phyloP scores from a whole-genome alignment of 2,888 invertebrate genomes.

The Hirtodrosophila duncani region DNA sequence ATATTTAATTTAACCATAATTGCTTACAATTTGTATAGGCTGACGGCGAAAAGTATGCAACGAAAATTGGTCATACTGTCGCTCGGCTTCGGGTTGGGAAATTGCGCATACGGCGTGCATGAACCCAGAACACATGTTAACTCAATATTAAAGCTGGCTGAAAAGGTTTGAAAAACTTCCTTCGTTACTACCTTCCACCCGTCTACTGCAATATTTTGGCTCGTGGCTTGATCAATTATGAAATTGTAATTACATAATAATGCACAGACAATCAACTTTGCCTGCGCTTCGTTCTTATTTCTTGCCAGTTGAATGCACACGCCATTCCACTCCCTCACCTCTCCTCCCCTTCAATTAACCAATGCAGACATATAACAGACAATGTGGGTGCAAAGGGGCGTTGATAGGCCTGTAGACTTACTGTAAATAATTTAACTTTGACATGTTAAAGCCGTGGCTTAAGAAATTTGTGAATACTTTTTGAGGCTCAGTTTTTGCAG shows the following conservation, averaged over 20 bases:
- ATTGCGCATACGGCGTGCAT: conserved; percentile 37
- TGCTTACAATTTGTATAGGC: conserved; percentile 5
- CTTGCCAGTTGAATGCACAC: conserved; percentile 28
- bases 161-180: neutral
- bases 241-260: conserved; percentile 51
- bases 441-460: too few species aligned
- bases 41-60: conserved; percentile 1
- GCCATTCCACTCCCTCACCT: neutral
- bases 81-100: too few species aligned
- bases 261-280: conserved; percentile 26
- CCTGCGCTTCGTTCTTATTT: too few species aligned
- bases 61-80: too few species aligned
- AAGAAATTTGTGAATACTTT: too few species aligned
- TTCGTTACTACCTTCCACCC: too few species aligned
- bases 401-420: too few species aligned
- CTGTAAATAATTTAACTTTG: too few species aligned
- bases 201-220: conserved; percentile 2
- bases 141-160: neutral
- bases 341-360: neutral
- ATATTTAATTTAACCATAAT: too few species aligned
- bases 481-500: too few species aligned
- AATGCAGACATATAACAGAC: neutral
- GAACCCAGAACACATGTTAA: neutral
- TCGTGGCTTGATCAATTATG: conserved; percentile 47
- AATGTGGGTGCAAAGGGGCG: too few species aligned